Conservation (phyloP, 2,888 invertebrate species). For the Cylloceria caligata region DNA sequence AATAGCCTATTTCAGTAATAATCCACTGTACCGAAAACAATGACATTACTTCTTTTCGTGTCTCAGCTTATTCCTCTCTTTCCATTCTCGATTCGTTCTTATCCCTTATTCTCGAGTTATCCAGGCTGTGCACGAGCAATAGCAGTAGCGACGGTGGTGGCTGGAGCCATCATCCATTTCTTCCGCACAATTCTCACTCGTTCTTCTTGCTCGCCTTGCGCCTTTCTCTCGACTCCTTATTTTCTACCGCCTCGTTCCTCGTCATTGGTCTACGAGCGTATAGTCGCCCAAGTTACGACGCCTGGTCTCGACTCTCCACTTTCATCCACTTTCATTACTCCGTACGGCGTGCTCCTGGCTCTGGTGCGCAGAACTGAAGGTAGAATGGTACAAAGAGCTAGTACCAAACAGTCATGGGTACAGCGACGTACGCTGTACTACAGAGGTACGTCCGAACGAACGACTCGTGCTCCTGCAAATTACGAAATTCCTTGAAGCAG, state of each 20-base stretch:
- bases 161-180: slow-evolving; percentile 56
- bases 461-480: slow-evolving; percentile 55
- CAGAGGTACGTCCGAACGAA: slow-evolving; percentile 36
- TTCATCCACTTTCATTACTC: slow-evolving; percentile 73
- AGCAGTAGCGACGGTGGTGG: neutral
- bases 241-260: slow-evolving; percentile 37
- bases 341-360: slow-evolving; percentile 33
- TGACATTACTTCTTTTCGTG: slow-evolving; percentile 41
- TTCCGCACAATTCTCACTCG: slow-evolving; percentile 47
- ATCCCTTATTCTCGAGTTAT: slow-evolving; percentile 36
- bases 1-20: slow-evolving; percentile 7
- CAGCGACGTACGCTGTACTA: neutral
- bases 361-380: slow-evolving; percentile 29
- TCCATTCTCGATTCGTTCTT: slow-evolving; percentile 47
- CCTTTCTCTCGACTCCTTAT: slow-evolving; percentile 43
- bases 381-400: slow-evolving; percentile 30
- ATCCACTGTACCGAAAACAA: slow-evolving; percentile 24
- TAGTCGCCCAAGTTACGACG: slow-evolving; percentile 56
- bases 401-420: neutral
- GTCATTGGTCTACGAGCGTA: slow-evolving; percentile 45
- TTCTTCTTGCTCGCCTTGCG: slow-evolving; percentile 32
- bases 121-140: neutral
- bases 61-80: slow-evolving; percentile 36
- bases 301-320: slow-evolving; percentile 61
- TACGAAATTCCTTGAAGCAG: slow-evolving; percentile 69